Base-by-base conservation (phyloP, 1,140 invertebrate species). In the Melipona quadrifasciata region DNA sequence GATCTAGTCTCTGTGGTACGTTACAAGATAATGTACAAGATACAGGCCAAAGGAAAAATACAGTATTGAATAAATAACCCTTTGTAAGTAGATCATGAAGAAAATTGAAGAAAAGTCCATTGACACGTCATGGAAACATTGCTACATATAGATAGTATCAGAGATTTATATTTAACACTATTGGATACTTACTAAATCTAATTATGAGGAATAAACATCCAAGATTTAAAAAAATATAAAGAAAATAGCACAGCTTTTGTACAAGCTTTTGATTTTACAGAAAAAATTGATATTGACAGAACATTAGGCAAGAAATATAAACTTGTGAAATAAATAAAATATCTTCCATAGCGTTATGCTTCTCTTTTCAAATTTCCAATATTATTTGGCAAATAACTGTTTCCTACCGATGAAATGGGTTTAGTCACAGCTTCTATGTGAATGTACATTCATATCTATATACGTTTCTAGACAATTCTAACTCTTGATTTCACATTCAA, bases 401-500 rank as follows among this genome's bases (percentile, higher is more conserved):
- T 76, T 76, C 8, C 34, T 76, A n/a, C 34, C 57, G 31, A n/a
- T n/a, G 14, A 70, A n/a, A 79, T 55, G 24, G 21, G 70, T 68
- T 79, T 70, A 53, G 14, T 10, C 21, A 10, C 57, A 55, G 51
- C 17, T 34, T 11, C 5, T 21, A 14, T 39, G 17, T 39, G n/a
- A 8, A 47, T 27, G 19, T 17, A 34, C 55, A 24, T 14, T 19
- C 12, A 34, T 34, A 67, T 17, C 24, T 10, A 31, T 21, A 55
- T 51, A 16, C 1, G 24, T 68, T 31, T n/a, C 47, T 55, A 39
- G 51, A 57, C 77, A 24, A 80, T 80, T 80, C 65, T 70, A 80
- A 80, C 53, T 70, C 51, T 51, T 77, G n/a, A 67, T 80, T 70
- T 47, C 58, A 55, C 77, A 11, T 68, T 19, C 77, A 80, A 80